A percentile compares a stretch with the other conserved stretches of the same genome.
These are phyloP conservation scores for Drosophila yooni DNA, from an alignment of 2,888 invertebrate species.

Conservation along the genomic window DNA sequence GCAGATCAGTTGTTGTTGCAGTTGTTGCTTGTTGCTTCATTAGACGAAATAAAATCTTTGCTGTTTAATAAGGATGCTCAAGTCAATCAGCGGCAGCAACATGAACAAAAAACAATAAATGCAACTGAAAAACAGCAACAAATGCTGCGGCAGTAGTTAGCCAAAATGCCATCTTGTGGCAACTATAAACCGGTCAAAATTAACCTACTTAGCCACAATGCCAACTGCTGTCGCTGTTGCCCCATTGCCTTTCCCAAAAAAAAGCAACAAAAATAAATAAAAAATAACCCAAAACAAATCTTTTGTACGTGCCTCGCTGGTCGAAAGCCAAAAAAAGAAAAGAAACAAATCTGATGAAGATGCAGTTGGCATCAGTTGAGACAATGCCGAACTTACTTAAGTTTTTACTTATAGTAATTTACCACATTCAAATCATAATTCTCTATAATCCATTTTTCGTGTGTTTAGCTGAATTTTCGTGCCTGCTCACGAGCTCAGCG, in stretches of 20 bases:
- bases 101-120: constrained; percentile 19
- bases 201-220: constrained; percentile 75
- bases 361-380: constrained; percentile 25
- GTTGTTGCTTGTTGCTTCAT: constrained; percentile 65
- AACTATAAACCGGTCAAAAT: constrained; percentile 80
- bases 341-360: constrained; percentile 20
- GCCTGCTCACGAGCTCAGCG: constrained; percentile 27
- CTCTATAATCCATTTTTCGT: neutral
- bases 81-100: constrained; percentile 66
- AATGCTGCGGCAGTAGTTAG: constrained; percentile 43
- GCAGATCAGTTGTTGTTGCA: constrained; percentile 41
- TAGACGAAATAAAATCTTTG: constrained; percentile 53
- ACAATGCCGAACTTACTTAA: neutral
- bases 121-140: constrained; percentile 32
- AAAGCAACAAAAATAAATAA: neutral
- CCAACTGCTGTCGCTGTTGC: constrained; percentile 52
- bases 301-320: constrained; percentile 61
- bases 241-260: constrained; percentile 30
- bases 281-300: constrained; percentile 53
- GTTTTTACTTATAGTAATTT: constrained; percentile 14
- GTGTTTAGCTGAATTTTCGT: constrained; percentile 25
- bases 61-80: constrained; percentile 65
- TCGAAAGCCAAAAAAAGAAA: neutral
- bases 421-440: constrained; percentile 21
- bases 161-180: constrained; percentile 63